Percentiles rank a stretch among this genome's conserved stretches.
These are phyloP conservation scores for Arctocebus calabarensis DNA, from an alignment of 2,797 vertebrate genomes.

Conservation along the genomic window DNA sequence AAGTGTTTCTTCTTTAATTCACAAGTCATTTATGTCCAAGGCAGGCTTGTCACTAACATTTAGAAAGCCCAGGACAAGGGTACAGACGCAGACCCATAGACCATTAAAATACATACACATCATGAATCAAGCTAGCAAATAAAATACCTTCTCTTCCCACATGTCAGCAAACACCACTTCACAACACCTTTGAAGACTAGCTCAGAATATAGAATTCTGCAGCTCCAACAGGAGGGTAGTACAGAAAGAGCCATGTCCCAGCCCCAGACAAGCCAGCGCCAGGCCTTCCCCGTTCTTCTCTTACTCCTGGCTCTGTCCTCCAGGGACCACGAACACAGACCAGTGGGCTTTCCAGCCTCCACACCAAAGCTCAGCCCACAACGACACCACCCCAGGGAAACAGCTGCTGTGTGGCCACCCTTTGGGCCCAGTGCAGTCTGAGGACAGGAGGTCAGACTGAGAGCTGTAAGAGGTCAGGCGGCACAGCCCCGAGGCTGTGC, in stretches of 20 bases:
- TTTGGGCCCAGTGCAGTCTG: background rate
- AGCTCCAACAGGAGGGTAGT: background rate
- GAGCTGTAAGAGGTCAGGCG: background rate
- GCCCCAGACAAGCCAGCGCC: background rate
- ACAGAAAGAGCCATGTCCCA: background rate
- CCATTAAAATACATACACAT: background rate
- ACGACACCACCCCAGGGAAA: background rate
- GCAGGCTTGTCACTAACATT: background rate
- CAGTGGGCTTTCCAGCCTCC: background rate
- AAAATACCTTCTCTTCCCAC: background rate
- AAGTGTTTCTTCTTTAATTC: slow-evolving; percentile 22
- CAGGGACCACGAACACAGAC: background rate
- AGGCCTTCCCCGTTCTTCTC: background rate
- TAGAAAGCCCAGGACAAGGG: background rate
- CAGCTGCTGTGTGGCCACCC: background rate
- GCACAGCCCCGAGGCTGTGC: background rate
- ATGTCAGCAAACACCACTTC: background rate
- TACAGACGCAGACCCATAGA: background rate
- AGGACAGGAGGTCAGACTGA: background rate
- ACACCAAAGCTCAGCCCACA: background rate
- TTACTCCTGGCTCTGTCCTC: background rate
- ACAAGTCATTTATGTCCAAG: background rate
- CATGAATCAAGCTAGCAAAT: background rate
- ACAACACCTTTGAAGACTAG: background rate
- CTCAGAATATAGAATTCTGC: background rate